A percentile compares a stretch with the other conserved stretches of the same genome.
Conservation (phyloP, 2,797 vertebrate species). For the Catostomus latipinnis region DNA sequence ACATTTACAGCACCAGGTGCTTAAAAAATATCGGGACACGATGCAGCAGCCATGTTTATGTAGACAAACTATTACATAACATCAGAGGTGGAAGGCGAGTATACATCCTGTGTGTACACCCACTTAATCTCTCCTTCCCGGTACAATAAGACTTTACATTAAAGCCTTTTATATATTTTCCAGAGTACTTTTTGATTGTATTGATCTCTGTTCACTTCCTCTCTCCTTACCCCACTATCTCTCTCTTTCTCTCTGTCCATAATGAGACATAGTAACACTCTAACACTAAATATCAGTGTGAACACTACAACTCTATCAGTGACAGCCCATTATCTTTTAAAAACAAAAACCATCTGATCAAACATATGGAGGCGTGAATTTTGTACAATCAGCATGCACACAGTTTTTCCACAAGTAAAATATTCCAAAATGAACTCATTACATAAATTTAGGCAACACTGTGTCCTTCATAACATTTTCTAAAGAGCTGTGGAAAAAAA, state of each 20-base stretch:
- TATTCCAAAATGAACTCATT: not conserved
- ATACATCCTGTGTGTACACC: too few relatives aligned
- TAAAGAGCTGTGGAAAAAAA: not conserved
- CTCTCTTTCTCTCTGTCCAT: not conserved
- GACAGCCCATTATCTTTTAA: not conserved
- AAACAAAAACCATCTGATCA: not conserved
- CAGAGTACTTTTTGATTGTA: too few relatives aligned
- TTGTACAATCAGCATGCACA: not conserved
- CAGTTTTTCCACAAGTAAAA: not conserved
- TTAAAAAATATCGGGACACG: too few relatives aligned
- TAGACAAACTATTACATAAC: too few relatives aligned
- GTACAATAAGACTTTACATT: too few relatives aligned
- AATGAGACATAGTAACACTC: not conserved
- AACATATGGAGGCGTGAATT: not conserved
- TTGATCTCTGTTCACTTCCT: not conserved
- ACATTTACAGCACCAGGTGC: too few relatives aligned
- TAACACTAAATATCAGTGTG: conserved; percentile 1
- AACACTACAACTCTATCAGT: not conserved
- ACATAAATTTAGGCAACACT: not conserved
- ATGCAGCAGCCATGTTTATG: too few relatives aligned
- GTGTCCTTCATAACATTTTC: not conserved
- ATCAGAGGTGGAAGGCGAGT: too few relatives aligned
- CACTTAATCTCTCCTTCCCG: too few relatives aligned
- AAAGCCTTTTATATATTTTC: too few relatives aligned
- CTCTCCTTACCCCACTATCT: not conserved